These are phyloP conservation scores for Hedya salicella DNA, from an alignment of 2,888 invertebrate species.

Conservation along the genomic window DNA sequence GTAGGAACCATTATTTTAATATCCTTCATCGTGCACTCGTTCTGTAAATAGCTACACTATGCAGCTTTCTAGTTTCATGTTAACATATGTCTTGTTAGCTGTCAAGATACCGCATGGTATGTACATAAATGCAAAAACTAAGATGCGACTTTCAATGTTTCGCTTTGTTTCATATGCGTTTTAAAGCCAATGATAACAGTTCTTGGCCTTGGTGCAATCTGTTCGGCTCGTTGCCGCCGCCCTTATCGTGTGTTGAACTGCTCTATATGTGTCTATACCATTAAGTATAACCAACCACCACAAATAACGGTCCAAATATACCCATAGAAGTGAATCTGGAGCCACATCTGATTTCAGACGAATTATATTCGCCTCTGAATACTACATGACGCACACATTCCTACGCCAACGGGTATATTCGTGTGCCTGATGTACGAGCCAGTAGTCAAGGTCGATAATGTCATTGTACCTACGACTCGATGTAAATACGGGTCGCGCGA, in stretches of 20 bases:
- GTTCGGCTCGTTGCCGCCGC: slow-evolving; percentile 67
- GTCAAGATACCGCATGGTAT: slow-evolving; percentile 21
- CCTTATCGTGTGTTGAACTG: slow-evolving; percentile 84
- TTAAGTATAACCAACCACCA: slow-evolving; percentile 55
- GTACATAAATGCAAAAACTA: slow-evolving; percentile 15
- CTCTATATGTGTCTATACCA: slow-evolving; percentile 67
- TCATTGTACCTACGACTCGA: slow-evolving; percentile 80
- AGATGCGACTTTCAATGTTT: slow-evolving; percentile 22
- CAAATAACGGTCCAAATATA: slow-evolving; percentile 50
- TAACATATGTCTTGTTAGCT: slow-evolving; percentile 13
- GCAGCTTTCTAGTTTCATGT: slow-evolving; percentile 9
- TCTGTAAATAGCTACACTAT: slow-evolving; percentile 11
- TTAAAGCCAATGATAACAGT: slow-evolving; percentile 60
- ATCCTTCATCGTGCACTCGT: slow-evolving; percentile 1
- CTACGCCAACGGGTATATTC: slow-evolving; percentile 56
- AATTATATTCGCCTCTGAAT: slow-evolving; percentile 68
- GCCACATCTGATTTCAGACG: slow-evolving; percentile 57
- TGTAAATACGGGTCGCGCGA: slow-evolving; percentile 63
- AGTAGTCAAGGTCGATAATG: slow-evolving; percentile 83
- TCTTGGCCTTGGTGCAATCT: slow-evolving; percentile 73
- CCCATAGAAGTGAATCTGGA: slow-evolving; percentile 27
- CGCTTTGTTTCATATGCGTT: slow-evolving; percentile 47
- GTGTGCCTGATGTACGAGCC: slow-evolving; percentile 66
- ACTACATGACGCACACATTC: slow-evolving; percentile 72
- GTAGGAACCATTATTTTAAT: slow-evolving; percentile 1